Base-by-base conservation (phyloP, 2,113 vertebrate species). In the Vidua macroura region DNA sequence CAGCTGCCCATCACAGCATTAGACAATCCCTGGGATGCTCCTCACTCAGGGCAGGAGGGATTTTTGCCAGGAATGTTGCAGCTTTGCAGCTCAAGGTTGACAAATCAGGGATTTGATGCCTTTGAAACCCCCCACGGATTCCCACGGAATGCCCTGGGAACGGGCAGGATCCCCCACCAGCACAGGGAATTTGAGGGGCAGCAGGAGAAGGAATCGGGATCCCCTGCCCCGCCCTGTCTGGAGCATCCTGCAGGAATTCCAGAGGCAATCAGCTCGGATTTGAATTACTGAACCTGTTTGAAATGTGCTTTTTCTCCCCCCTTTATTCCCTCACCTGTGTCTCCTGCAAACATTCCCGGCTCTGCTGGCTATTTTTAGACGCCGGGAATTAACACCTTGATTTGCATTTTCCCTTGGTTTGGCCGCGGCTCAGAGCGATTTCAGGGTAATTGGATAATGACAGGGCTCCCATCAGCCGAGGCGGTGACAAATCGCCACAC, bases 1-100 rank as follows among this genome's bases (percentile, higher is more conserved):
- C 20, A 56, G 76, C 83, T 49, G 44, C 41, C 74, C 12, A 13
- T 19, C 33, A 2, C 5, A 9, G 10, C 22, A 1, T 7, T 31
- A 9, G 69, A 4, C 41, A 22, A 17, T 13, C n/a, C 23, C 0
- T 3, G n/a, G 48, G n/a, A 4, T 12, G 2, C 17, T 55, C 72
- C 27, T 33, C 22, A 3, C 4, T 0, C 2, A 5, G 44, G 49
- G 15, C 5, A 30, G 33, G n/a, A 20, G 0, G 1, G 30, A 15
- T 33, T 39, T 21, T 37, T 7, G 20, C 30, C 22, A 6, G 58
- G 8, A 15, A 7, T 2, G 23, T 5, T 7, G 4, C 12, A 33
- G 53, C 19, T 69, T 52, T 31, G 31, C 1, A 1, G 59, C 83
- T 64, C 1, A 2, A 73, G 24, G 49, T 13, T 2, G 3, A 44